A percentile compares a stretch with the other conserved stretches of the same genome.
These are phyloP conservation scores for Motacilla alba DNA, from an alignment of 2,113 vertebrate species.

Conservation along the genomic window DNA sequence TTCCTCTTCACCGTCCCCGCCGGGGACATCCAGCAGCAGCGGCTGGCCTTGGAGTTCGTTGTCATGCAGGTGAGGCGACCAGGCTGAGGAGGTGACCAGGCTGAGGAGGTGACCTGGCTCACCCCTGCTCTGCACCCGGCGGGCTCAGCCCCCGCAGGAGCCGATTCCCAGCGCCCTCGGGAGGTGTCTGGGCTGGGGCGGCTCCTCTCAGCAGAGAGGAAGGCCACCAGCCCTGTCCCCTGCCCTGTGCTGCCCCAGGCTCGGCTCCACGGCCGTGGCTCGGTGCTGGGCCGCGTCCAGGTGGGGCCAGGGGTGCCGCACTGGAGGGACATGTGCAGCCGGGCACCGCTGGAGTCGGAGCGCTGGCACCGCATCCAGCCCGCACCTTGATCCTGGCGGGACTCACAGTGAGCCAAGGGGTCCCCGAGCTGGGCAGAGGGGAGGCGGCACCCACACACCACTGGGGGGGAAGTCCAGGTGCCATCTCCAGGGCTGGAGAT, in stretches of 20 bases:
- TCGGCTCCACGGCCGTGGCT: slow-evolving; percentile 73
- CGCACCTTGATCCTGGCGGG: fast-evolving
- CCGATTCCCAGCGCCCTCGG: fast-evolving
- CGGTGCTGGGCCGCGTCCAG: slow-evolving; percentile 68
- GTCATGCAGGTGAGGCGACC: slow-evolving; percentile 77
- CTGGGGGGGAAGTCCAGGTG: fast-evolving
- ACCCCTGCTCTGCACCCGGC: fast-evolving
- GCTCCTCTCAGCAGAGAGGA: neutral
- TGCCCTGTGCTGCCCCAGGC: slow-evolving; percentile 53
- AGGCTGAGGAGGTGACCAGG: neutral
- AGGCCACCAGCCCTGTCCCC: neutral
- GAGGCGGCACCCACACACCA: fast-evolving
- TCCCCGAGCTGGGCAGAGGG: fast-evolving
- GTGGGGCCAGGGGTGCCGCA: slow-evolving; percentile 71
- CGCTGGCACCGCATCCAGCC: slow-evolving; percentile 77
- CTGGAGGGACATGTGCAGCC: slow-evolving; percentile 80
- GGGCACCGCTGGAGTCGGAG: slow-evolving; percentile 73
- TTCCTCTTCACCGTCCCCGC: slow-evolving; percentile 79
- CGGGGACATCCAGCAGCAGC: slow-evolving; percentile 71
- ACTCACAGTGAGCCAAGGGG: fast-evolving
- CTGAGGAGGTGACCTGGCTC: neutral
- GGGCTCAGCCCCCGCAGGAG: fast-evolving
- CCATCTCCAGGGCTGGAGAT: neutral
- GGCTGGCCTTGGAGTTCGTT: slow-evolving; percentile 72
- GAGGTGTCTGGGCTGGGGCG: neutral